These are phyloP conservation scores for Drosophila lini DNA, from an alignment of 1,140 invertebrate species.

Conservation along the genomic window DNA sequence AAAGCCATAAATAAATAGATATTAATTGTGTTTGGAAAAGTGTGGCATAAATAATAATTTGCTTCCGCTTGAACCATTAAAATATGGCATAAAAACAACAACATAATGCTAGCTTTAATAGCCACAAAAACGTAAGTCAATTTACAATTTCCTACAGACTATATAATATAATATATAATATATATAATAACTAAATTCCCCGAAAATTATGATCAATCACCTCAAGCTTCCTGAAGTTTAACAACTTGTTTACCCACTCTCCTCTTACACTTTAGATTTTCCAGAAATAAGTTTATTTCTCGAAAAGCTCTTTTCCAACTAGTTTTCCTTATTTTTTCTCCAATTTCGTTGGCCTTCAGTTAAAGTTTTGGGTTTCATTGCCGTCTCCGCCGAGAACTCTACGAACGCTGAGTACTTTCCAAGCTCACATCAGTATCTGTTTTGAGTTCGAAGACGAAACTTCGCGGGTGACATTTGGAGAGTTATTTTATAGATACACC, in stretches of 20 bases:
- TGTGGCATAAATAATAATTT: conserved; percentile 3
- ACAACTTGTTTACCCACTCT: neutral
- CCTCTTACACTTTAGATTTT: conserved; percentile 3
- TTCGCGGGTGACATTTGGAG: conserved; percentile 8
- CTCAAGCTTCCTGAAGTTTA: neutral
- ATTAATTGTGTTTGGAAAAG: neutral
- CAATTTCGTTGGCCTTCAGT: conserved; percentile 30
- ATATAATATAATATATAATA: too few relatives aligned
- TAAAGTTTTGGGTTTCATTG: conserved; percentile 22
- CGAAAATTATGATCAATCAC: neutral
- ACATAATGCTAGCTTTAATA: neutral
- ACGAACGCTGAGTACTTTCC: neutral
- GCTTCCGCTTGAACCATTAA: neutral
- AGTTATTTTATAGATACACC: conserved; percentile 6
- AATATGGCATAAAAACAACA: neutral
- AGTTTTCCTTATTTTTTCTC: neutral
- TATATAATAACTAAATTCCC: neutral
- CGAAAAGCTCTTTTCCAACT: neutral
- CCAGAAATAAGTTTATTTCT: neutral
- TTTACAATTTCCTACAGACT: neutral
- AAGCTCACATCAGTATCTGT: conserved; percentile 15
- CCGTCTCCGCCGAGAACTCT: neutral
- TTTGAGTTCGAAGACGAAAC: conserved; percentile 30
- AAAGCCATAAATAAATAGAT: neutral
- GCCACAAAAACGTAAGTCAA: neutral